A percentile compares a stretch with the other conserved stretches of the same genome.
Conservation (phyloP, 2,113 vertebrate genomes). For the Dendrocopos noguchii region DNA sequence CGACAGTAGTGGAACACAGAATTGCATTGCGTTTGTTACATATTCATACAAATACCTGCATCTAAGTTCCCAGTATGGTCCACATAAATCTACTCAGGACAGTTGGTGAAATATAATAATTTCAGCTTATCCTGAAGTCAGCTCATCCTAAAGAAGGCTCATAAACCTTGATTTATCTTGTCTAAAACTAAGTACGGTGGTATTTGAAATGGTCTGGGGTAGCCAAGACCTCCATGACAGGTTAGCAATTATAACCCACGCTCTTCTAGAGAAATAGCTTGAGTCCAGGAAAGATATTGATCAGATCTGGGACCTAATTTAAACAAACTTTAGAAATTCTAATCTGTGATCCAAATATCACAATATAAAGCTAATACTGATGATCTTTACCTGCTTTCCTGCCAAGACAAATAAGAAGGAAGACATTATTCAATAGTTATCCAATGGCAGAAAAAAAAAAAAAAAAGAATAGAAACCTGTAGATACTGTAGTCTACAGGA, state of each 20-base stretch:
- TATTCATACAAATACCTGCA: not conserved
- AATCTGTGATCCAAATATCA: not conserved
- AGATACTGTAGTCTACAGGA: not conserved
- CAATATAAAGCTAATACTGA: not conserved
- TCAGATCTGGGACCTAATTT: not conserved
- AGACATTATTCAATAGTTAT: not conserved
- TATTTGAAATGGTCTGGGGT: not conserved
- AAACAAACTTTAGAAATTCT: not conserved
- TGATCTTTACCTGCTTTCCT: not conserved
- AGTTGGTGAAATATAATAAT: not conserved
- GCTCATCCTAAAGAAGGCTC: not conserved
- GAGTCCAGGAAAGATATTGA: not conserved
- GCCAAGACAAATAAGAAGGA: not conserved
- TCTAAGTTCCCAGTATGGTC: not conserved
- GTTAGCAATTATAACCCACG: not conserved
- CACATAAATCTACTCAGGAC: not conserved
- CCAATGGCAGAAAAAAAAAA: not conserved
- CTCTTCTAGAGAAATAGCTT: not conserved
- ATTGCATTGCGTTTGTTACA: fast-evolving
- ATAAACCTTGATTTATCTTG: not conserved
- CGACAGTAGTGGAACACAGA: not conserved
- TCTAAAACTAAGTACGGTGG: not conserved
- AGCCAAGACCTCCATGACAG: not conserved
- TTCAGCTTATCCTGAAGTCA: not conserved
- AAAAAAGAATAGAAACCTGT: not conserved